phyloP scores from a whole-genome alignment of 2,797 vertebrate species.

The Lindbergichthys nudifrons region DNA sequence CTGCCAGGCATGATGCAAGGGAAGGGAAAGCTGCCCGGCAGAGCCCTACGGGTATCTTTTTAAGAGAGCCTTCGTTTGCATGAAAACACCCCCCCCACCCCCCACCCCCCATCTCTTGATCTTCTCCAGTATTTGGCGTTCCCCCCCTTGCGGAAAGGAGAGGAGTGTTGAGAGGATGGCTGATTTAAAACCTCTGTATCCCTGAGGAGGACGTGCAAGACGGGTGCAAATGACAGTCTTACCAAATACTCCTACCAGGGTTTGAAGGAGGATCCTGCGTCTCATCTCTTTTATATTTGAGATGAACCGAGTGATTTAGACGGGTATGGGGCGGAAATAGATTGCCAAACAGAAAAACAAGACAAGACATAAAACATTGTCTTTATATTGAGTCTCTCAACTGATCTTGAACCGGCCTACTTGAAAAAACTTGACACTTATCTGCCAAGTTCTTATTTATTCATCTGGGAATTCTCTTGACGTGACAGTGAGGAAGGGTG shows the following conservation, averaged over 20 bases:
- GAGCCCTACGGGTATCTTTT: slow-evolving; percentile 69
- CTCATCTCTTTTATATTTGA: slow-evolving; percentile 8
- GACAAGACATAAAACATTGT: slow-evolving; percentile 3
- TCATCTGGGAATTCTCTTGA: slow-evolving; percentile 36
- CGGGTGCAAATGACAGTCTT: slow-evolving; percentile 29
- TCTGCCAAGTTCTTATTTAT: slow-evolving; percentile 36
- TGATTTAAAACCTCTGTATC: slow-evolving; percentile 46
- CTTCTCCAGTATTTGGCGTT: slow-evolving; percentile 49
- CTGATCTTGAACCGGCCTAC: slow-evolving; percentile 22
- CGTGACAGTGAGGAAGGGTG: slow-evolving; percentile 21
- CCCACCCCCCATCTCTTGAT: slow-evolving; percentile 59
- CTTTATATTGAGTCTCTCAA: slow-evolving; percentile 33
- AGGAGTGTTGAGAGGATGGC: slow-evolving; percentile 39
- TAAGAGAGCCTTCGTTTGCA: slow-evolving; percentile 52
- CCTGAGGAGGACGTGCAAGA: slow-evolving; percentile 27
- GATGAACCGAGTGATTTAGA: slow-evolving; percentile 7
- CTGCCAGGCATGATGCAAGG: slow-evolving; percentile 82
- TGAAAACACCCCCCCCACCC: slow-evolving; percentile 49
- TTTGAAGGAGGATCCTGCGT: slow-evolving; percentile 15
- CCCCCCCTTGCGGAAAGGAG: slow-evolving; percentile 30
- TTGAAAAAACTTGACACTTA: slow-evolving; percentile 29
- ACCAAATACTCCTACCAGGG: not conserved
- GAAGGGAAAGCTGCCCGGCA: slow-evolving; percentile 76
- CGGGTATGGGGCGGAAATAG: slow-evolving; percentile 30
- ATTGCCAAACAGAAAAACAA: slow-evolving; percentile 25